Evolutionary conservation across 2,797 vertebrate species (phyloP).

Genomic region (Streptopelia turtur): DNA sequence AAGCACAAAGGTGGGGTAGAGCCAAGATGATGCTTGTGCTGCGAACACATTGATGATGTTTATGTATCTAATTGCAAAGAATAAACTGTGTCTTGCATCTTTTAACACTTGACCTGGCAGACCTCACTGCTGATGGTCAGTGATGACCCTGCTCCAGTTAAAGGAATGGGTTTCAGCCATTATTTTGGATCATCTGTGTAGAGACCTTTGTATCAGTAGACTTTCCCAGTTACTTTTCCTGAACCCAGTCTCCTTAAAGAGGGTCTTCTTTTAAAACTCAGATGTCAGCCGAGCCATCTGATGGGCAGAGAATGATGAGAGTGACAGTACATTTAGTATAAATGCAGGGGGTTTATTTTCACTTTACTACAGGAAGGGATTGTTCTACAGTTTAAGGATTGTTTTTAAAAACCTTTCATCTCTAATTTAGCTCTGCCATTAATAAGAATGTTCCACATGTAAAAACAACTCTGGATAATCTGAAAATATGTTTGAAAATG

Average conservation of each 20-base stretch:
- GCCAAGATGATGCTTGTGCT: background rate
- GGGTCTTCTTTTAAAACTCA: background rate
- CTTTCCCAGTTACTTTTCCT: background rate
- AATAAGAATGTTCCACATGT: background rate
- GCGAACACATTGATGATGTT: background rate
- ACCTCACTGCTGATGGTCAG: rapidly evolving
- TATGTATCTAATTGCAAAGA: background rate
- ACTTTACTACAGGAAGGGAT: background rate
- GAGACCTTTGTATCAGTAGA: background rate
- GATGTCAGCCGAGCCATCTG: background rate
- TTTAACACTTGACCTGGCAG: background rate
- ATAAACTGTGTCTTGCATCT: background rate
- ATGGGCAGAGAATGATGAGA: background rate
- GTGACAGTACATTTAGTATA: background rate
- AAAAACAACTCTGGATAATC: slow-evolving; percentile 8
- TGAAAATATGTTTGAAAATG: slow-evolving; percentile 8
- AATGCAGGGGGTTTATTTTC: background rate
- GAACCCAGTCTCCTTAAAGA: background rate
- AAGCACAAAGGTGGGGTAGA: background rate
- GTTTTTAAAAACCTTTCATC: background rate
- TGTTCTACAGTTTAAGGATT: background rate
- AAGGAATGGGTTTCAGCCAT: background rate
- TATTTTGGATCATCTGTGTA: rapidly evolving
- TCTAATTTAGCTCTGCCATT: background rate
- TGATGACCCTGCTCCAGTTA: background rate